Evolutionary conservation across 1,140 invertebrate species (phyloP).

Genomic region (Drosophila lowei): DNA sequence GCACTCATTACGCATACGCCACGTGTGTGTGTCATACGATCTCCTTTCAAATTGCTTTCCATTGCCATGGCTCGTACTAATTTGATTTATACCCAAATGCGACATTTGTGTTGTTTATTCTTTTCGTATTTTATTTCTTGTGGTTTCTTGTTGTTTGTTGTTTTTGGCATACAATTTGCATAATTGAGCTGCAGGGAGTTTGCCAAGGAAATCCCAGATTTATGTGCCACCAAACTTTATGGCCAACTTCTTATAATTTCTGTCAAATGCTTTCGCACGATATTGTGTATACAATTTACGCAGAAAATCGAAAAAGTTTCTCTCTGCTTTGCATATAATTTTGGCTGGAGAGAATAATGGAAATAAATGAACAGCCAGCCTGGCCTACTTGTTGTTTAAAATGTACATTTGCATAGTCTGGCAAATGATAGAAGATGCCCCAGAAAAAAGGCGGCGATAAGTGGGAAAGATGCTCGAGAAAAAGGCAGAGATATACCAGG

Average conservation of each 20-base stretch:
- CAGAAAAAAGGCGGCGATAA: background rate
- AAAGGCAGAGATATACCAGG: too few relatives aligned
- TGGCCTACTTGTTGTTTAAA: constrained; percentile 9
- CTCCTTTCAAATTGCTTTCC: constrained; percentile 49
- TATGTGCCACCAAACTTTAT: constrained; percentile 42
- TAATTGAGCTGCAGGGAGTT: constrained; percentile 49
- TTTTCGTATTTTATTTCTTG: constrained; percentile 25
- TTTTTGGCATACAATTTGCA: constrained; percentile 67
- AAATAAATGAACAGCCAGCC: constrained; percentile 55
- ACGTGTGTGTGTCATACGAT: constrained; percentile 15
- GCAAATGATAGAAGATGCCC: too few relatives aligned
- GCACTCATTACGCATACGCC: constrained; percentile 70
- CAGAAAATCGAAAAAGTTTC: constrained; percentile 72
- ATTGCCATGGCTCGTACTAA: constrained; percentile 49
- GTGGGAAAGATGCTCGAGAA: background rate
- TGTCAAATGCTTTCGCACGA: constrained; percentile 37
- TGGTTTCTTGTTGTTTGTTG: constrained; percentile 19
- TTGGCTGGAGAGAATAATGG: constrained; percentile 28
- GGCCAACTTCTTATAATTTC: constrained; percentile 57
- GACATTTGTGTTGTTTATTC: constrained; percentile 40
- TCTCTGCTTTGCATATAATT: constrained; percentile 41
- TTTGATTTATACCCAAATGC: constrained; percentile 63
- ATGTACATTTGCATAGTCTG: constrained; percentile 13
- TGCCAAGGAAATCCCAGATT: constrained; percentile 36
- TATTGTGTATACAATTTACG: constrained; percentile 60